Percentiles rank a stretch among this genome's conserved stretches.
phyloP scores from a whole-genome alignment of 92 coral and sea anemone species.

The Phymanthus crucifer region DNA sequence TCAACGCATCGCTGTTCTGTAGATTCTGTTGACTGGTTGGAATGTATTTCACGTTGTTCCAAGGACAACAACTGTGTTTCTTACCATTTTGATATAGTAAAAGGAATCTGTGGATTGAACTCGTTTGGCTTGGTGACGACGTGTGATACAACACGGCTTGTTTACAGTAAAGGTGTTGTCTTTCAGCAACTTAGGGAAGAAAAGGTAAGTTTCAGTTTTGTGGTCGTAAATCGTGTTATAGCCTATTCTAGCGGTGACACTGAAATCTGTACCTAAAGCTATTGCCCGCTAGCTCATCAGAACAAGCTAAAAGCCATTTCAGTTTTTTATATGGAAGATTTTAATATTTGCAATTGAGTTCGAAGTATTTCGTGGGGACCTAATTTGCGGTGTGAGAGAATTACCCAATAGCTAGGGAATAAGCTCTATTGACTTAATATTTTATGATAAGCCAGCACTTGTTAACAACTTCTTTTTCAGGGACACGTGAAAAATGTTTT shows the following conservation, averaged over 20 bases:
- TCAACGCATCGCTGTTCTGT: constrained; percentile 25
- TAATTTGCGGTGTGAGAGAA: too few species aligned
- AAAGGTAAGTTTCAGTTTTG: not conserved
- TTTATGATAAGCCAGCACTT: too few species aligned
- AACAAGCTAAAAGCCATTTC: too few species aligned
- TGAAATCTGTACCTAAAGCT: too few species aligned
- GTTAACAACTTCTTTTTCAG: too few species aligned
- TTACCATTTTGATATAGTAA: constrained; percentile 40
- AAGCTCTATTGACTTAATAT: too few species aligned
- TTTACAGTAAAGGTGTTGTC: constrained; percentile 13
- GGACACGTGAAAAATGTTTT: too few species aligned
- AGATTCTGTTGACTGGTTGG: constrained; percentile 42
- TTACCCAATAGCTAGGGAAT: too few species aligned
- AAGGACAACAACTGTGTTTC: constrained; percentile 51
- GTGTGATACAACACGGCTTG: not conserved
- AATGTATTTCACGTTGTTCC: constrained; percentile 46
- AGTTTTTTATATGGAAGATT: too few species aligned
- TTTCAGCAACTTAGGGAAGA: constrained; percentile 29
- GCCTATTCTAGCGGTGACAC: not conserved
- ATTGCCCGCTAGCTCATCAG: too few species aligned
- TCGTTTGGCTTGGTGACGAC: constrained; percentile 11
- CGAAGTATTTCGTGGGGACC: too few species aligned
- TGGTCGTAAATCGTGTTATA: not conserved
- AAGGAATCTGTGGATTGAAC: constrained; percentile 11
- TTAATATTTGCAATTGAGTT: too few species aligned